Evolutionary conservation across 2,888 invertebrate genomes (phyloP), one percentile per base, ranked within the genome.

Genomic region (Notodonta dromedarius): DNA sequence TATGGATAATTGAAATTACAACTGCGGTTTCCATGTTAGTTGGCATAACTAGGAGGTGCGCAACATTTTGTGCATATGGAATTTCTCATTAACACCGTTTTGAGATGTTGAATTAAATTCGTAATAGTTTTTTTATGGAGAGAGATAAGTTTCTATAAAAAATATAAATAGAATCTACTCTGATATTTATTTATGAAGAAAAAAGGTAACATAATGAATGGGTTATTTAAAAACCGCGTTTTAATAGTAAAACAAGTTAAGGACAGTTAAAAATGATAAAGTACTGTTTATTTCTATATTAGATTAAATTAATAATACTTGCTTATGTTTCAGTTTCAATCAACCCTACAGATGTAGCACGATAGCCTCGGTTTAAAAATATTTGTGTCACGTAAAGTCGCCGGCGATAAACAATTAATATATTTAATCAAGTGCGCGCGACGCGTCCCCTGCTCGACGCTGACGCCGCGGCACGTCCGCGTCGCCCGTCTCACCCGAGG

Each of bases 391-490:
- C 86, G 86, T 85, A 69, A 64, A 65, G 63, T 62, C 65, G 61
- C 65, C 64, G 73, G 71, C 79, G 67, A 83, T 85, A 82, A 85
- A 85, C 87, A 86, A 86, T 87, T 85, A 87, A 87, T 86, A 83
- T 85, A 78, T 86, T 86, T 85, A 84, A 86, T 85, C 85, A 85
- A 85, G 61, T 74, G 71, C 68, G 63, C 70, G 66, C 64, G 67
- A 70, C 67, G 71, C 73, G 67, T 63, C 64, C 40, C 40, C 40
- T 6, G 63, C 70, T 66, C 64, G 67, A 70, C 66, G n/a, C n/a
- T n/a, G n/a, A n/a, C n/a, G n/a, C n/a, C n/a, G n/a, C n/a, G n/a
- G n/a, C n/a, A n/a, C 73, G 66, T 62, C 12, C 4, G 6, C 52
- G 32, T 1, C 9, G 24, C 52, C 13, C 52, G 0, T 52, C 52